phyloP scores from a whole-genome alignment of 2,888 invertebrate genomes.

The Acanthopleura granulata region DNA sequence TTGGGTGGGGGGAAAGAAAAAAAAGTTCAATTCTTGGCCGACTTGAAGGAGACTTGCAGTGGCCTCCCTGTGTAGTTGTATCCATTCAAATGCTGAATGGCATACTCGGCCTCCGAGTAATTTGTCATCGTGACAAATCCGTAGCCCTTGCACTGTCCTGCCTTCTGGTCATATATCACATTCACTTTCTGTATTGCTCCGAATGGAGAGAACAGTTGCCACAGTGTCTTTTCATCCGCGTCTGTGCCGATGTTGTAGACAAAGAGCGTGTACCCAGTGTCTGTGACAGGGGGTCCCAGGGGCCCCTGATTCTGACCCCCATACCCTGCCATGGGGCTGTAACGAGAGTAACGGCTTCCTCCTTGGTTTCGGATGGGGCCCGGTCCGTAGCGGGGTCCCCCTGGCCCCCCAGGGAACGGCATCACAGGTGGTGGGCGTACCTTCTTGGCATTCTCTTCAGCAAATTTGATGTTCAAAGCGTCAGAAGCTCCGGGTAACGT shows the following conservation, averaged over 20 bases:
- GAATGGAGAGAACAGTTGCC: constrained; percentile 68
- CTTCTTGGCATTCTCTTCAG: constrained; percentile 80
- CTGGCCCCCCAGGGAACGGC: constrained; percentile 24
- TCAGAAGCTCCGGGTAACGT: constrained; percentile 87
- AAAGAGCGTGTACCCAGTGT: constrained; percentile 62
- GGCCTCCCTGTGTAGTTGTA: constrained; percentile 62
- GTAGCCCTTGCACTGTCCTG: constrained; percentile 67
- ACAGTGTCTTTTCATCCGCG: constrained; percentile 67
- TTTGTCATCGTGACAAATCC: constrained; percentile 70
- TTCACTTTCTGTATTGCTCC: constrained; percentile 69
- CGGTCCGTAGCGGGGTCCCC: constrained; percentile 22
- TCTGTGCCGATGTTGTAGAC: constrained; percentile 70
- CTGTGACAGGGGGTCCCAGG: constrained; percentile 7
- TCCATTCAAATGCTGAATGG: constrained; percentile 68
- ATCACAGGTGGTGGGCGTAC: constrained; percentile 33
- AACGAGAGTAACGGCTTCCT: constrained; percentile 37
- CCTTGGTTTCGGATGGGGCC: constrained; percentile 43
- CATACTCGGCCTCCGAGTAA: constrained; percentile 66
- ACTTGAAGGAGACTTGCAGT: constrained; percentile 66
- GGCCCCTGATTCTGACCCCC: constrained; percentile 3
- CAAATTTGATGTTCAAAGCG: constrained; percentile 86
- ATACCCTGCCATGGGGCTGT: constrained; percentile 39
- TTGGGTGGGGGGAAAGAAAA: no score
- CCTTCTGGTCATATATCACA: constrained; percentile 64
- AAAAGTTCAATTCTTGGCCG: constrained; percentile 8